These are phyloP conservation scores for Callorhinus ursinus DNA, from an alignment of 2,113 vertebrate species.

Conservation along the genomic window DNA sequence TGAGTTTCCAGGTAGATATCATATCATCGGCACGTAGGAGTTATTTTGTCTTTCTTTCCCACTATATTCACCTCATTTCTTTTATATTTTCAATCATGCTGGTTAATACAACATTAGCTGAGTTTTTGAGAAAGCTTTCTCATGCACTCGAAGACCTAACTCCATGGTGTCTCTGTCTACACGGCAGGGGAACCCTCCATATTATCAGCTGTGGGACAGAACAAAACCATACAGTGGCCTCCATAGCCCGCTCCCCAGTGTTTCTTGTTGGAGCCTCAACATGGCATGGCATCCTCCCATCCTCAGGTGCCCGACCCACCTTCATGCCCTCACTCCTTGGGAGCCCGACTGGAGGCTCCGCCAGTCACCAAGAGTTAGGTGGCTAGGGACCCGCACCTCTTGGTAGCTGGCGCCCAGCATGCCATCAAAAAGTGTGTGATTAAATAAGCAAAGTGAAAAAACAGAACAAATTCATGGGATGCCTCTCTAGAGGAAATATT, in stretches of 20 bases:
- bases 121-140: background rate
- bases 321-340: background rate
- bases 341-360: background rate
- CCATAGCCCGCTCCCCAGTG: background rate
- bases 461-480: background rate
- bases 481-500: background rate
- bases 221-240: background rate
- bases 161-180: background rate
- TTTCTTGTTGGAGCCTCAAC: background rate
- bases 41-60: background rate
- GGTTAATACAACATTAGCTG: background rate
- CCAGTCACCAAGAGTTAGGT: background rate
- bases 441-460: background rate
- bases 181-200: background rate
- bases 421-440: background rate
- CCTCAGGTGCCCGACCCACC: background rate
- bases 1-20: background rate
- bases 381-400: background rate
- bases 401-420: background rate
- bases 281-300: background rate
- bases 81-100: background rate
- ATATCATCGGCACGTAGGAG: fast-evolving
- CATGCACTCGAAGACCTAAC: background rate
- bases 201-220: background rate
- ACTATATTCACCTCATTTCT: background rate